These are phyloP conservation scores for Alauda arvensis DNA, from an alignment of 2,797 vertebrate species.

Conservation along the genomic window DNA sequence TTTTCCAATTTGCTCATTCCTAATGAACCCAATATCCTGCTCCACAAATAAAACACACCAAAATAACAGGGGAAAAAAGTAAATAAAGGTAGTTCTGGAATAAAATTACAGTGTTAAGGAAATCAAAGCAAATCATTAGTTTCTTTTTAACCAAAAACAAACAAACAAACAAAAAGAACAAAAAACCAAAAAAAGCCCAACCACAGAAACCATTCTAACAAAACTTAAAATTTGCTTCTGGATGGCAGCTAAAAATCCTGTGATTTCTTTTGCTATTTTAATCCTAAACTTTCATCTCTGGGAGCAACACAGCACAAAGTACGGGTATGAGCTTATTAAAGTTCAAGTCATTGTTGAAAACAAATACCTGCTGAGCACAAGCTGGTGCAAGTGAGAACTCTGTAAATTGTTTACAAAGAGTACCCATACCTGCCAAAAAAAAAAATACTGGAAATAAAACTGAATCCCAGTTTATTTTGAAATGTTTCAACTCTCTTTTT, in stretches of 20 bases:
- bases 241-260: constrained; percentile 44
- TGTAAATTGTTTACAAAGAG: constrained; percentile 69
- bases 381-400: constrained; percentile 45
- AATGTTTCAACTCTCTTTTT: constrained; percentile 44
- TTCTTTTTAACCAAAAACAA: neutral
- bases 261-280: constrained; percentile 61
- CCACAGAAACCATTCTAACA: constrained; percentile 5
- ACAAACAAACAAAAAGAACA: neutral
- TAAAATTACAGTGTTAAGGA: constrained; percentile 16
- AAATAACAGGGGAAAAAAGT: neutral
- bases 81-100: constrained; percentile 2
- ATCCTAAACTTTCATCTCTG: constrained; percentile 57
- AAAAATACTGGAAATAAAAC: constrained; percentile 31
- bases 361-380: constrained; percentile 65
- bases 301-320: constrained; percentile 56
- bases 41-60: neutral
- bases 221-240: constrained; percentile 17
- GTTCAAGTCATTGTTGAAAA: constrained; percentile 67
- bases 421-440: neutral
- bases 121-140: constrained; percentile 25
- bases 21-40: neutral
- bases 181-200: neutral
- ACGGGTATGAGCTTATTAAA: constrained; percentile 63
- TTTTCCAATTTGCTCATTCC: neutral
- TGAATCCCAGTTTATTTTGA: constrained; percentile 30